Base-by-base conservation (phyloP, 2,888 invertebrate genomes). In the Clanis bilineata region DNA sequence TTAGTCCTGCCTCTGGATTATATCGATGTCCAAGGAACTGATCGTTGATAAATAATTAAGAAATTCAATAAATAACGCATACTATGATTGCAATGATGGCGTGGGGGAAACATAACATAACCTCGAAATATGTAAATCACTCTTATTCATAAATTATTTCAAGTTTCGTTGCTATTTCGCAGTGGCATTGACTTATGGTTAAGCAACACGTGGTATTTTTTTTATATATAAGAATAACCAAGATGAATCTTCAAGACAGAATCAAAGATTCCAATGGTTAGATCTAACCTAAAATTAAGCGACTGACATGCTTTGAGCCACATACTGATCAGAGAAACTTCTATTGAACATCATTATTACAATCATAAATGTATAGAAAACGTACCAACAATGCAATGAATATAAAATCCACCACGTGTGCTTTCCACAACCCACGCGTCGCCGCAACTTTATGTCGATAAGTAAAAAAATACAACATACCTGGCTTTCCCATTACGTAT, bases 401-500 rank as follows among this genome's bases (percentile, higher is more conserved):
- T 5, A 5, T 22, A 23, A 18, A 18, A 10, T 10, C 4, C 3
- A 38, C 38, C 55, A 56, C 55, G 39, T 56, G 55, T 36, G 38
- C n/a, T 47, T 47, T 23, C 5, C 0, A 12, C 7, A 9, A 56
- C 55, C 55, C 38, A 39, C 55, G 55, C 55, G 22, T 23, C 12
- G 51, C 10, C 15, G 32, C 3, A 32, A 18, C 28, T 32, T 32
- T 18, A 1, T 41, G 28, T 28, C 39, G 25, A 59, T 25, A 44
- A 18, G 6, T 28, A 47, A 21, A 56, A 1, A 64, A 45, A 25
- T 62, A 61, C 41, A 59, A 76, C 89, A 83, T 69, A 91, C 90
- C 90, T 71, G 91, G 91, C 76, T 85, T 90, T 28, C 90, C 90
- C 90, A 91, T 91, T 65, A 60, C 58, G 55, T 62, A 61, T 57